A percentile compares a stretch with the other conserved stretches of the same genome.
phyloP scores from a whole-genome alignment of 2,113 vertebrate genomes.

The Oplegnathus fasciatus region DNA sequence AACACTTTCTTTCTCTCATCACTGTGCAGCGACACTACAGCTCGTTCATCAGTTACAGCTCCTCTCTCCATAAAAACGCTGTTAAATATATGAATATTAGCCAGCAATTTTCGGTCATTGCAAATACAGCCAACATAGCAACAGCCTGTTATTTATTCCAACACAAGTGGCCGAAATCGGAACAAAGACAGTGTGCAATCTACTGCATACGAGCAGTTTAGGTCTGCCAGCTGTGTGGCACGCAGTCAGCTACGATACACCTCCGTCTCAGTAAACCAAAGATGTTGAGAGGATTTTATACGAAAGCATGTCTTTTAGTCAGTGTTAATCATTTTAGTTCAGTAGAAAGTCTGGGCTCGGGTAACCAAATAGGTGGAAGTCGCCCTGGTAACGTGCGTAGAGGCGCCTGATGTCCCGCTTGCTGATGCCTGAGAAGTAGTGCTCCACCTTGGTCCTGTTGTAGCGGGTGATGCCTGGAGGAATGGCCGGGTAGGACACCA shows the following conservation, averaged over 20 bases:
- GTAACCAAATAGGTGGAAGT: conserved; percentile 97
- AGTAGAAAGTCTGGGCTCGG: conserved; percentile 92
- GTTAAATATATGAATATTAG: conserved; percentile 27
- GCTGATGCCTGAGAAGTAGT: conserved; percentile 93
- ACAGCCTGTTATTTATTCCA: conserved; percentile 6
- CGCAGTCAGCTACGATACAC: conserved; percentile 16
- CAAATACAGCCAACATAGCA: neutral
- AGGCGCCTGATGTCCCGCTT: conserved; percentile 92
- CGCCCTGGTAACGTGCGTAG: conserved; percentile 91
- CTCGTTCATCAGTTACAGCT: neutral
- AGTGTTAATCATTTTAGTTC: conserved; percentile 77
- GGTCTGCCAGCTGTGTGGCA: neutral
- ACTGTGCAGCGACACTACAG: neutral
- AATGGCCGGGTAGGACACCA: conserved; percentile 94
- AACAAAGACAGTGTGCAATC: neutral
- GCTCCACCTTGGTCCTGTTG: conserved; percentile 94
- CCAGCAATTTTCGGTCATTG: neutral
- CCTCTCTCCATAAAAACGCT: neutral
- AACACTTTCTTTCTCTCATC: neutral
- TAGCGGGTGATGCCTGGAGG: conserved; percentile 95
- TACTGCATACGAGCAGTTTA: neutral
- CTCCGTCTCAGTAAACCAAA: conserved; percentile 20
- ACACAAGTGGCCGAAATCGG: conserved; percentile 11
- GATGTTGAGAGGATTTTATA: conserved; percentile 6
- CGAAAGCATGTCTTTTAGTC: conserved; percentile 23